A percentile compares a stretch with the other conserved stretches of the same genome.
Conservation (phyloP, 2,888 invertebrate genomes). For the Phlogophora meticulosa region DNA sequence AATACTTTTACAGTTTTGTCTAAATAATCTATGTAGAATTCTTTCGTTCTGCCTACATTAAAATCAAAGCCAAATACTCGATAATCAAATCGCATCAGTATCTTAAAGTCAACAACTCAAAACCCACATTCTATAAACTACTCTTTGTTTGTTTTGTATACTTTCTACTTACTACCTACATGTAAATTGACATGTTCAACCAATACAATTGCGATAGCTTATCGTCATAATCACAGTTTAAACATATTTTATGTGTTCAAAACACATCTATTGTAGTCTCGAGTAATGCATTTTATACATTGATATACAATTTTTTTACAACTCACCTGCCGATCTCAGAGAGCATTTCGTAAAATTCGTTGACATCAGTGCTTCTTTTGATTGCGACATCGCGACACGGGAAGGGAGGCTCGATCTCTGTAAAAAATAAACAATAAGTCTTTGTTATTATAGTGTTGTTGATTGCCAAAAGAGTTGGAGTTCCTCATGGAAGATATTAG, state of each 20-base stretch:
- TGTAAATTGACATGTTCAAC: slow-evolving; percentile 43
- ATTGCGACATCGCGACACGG: slow-evolving; percentile 96
- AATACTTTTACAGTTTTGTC: neutral
- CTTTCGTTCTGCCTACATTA: neutral
- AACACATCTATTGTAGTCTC: slow-evolving; percentile 26
- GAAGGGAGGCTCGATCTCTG: slow-evolving; percentile 97
- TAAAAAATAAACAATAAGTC: slow-evolving; percentile 74
- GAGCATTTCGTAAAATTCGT: slow-evolving; percentile 96
- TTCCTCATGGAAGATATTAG: neutral
- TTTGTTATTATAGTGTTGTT: too few relatives aligned
- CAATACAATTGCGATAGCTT: slow-evolving; percentile 52
- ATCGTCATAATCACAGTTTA: slow-evolving; percentile 52
- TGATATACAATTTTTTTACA: too few relatives aligned
- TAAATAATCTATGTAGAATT: neutral
- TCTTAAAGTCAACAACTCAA: slow-evolving; percentile 29
- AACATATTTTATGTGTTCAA: slow-evolving; percentile 34
- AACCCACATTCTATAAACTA: slow-evolving; percentile 12
- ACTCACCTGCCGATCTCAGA: slow-evolving; percentile 98
- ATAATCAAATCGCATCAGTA: slow-evolving; percentile 16
- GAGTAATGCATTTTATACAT: slow-evolving; percentile 32
- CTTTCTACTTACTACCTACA: slow-evolving; percentile 48
- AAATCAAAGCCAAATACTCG: slow-evolving; percentile 10
- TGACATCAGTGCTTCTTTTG: slow-evolving; percentile 96
- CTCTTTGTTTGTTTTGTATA: slow-evolving; percentile 36
- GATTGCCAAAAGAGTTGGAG: neutral